Percentiles rank a stretch among this genome's conserved stretches.
Evolutionary conservation across 2,797 vertebrate genomes (phyloP).

Genomic region (Apodemus agrarius): DNA sequence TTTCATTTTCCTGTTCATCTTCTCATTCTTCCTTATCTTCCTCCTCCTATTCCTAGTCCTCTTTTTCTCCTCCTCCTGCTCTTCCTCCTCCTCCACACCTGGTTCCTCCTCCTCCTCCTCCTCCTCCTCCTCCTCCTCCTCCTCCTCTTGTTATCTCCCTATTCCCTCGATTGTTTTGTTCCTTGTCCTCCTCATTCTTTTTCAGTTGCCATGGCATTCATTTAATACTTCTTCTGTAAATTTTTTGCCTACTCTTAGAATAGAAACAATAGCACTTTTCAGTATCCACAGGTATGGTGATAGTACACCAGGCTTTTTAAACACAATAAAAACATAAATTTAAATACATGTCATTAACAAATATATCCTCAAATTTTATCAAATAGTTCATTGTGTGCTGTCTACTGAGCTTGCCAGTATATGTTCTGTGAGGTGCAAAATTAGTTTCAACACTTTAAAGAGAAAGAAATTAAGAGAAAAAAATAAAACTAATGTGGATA

Average conservation of each 20-base stretch:
- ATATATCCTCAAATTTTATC: background rate
- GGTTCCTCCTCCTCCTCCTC: rapidly evolving
- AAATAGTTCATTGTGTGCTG: background rate
- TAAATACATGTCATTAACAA: constrained; percentile 33
- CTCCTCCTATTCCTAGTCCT: rapidly evolving
- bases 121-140: background rate
- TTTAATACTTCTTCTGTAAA: background rate
- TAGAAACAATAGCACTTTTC: background rate
- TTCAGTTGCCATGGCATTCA: background rate
- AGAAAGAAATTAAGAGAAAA: background rate
- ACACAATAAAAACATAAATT: background rate
- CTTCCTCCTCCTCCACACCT: too few species aligned
- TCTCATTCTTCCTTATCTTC: too few species aligned
- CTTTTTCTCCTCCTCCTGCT: rapidly evolving
- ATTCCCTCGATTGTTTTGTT: rapidly evolving
- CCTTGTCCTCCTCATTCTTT: background rate
- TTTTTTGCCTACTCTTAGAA: background rate
- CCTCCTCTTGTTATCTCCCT: background rate
- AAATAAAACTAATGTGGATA: background rate
- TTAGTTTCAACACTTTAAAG: background rate
- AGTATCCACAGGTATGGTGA: background rate
- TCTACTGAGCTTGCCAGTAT: background rate
- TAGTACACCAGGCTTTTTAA: background rate
- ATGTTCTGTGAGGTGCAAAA: background rate
- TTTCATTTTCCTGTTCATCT: too few species aligned